A percentile compares a stretch with the other conserved stretches of the same genome.
Evolutionary conservation across 1,140 invertebrate genomes (phyloP).

Genomic region (Pentalonia nigronervosa): DNA sequence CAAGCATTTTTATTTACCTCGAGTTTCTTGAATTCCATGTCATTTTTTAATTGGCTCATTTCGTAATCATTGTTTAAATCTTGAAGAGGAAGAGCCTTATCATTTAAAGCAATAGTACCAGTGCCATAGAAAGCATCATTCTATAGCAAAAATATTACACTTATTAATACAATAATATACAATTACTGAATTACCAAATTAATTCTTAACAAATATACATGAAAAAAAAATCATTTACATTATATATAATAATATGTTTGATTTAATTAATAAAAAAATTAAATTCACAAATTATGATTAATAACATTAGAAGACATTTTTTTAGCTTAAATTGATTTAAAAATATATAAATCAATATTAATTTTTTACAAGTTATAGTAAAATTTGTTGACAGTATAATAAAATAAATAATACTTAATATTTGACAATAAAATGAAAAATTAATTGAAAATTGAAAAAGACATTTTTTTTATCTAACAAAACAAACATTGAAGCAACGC

Average conservation of each 20-base stretch:
- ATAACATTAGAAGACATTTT: too few species aligned
- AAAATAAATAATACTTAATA: too few species aligned
- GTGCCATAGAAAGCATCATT: conserved; percentile 36
- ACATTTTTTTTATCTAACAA: background rate
- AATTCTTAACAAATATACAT: background rate
- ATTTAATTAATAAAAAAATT: too few species aligned
- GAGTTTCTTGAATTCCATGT: conserved; percentile 31
- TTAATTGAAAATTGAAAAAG: too few species aligned
- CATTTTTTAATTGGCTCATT: background rate
- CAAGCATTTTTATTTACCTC: conserved; percentile 8
- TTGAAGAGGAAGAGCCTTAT: conserved; percentile 30
- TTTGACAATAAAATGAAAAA: too few species aligned
- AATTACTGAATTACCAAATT: background rate
- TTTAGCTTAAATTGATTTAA: too few species aligned
- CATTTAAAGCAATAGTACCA: conserved; percentile 21
- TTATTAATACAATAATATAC: background rate
- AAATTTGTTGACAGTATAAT: too few species aligned
- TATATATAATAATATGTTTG: too few species aligned
- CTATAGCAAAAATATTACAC: background rate
- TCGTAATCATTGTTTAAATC: conserved; percentile 35
- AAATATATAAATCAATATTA: too few species aligned
- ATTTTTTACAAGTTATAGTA: too few species aligned
- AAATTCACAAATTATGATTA: too few species aligned
- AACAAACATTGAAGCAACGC: background rate
- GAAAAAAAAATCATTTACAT: too few species aligned